Evolutionary conservation across 2,888 invertebrate genomes (phyloP).

Genomic region (Sesamia inferens): DNA sequence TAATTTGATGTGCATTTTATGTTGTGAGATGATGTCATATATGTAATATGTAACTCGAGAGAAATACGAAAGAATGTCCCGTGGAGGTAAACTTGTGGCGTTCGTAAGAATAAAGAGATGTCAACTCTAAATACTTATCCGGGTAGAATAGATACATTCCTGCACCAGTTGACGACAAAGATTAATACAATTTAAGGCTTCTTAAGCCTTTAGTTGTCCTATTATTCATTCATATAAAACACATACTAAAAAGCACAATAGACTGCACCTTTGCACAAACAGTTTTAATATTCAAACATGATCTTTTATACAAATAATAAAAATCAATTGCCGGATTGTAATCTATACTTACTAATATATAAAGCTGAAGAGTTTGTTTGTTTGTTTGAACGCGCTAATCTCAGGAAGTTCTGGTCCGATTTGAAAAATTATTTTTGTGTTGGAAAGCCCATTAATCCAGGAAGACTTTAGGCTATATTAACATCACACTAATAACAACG

Average conservation of each 20-base stretch:
- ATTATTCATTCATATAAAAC: neutral
- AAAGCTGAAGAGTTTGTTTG: too few species aligned
- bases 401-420: too few species aligned
- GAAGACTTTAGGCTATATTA: too few species aligned
- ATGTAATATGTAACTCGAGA: constrained; percentile 30
- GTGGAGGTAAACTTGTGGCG: constrained; percentile 48
- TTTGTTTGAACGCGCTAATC: too few species aligned
- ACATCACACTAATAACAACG: too few species aligned
- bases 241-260: neutral
- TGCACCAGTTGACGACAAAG: neutral
- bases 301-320: neutral
- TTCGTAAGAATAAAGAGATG: neutral
- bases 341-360: too few species aligned
- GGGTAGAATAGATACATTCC: neutral
- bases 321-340: too few species aligned
- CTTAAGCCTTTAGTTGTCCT: neutral
- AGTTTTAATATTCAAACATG: neutral
- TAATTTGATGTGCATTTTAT: constrained; percentile 14
- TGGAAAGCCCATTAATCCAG: too few species aligned
- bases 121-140: neutral
- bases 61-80: constrained; percentile 34
- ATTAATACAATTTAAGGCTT: neutral
- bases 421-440: too few species aligned
- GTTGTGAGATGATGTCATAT: constrained; percentile 34
- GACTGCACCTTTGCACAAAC: neutral